These are phyloP conservation scores for Suillia variegata DNA, from an alignment of 2,888 invertebrate genomes.

Conservation along the genomic window DNA sequence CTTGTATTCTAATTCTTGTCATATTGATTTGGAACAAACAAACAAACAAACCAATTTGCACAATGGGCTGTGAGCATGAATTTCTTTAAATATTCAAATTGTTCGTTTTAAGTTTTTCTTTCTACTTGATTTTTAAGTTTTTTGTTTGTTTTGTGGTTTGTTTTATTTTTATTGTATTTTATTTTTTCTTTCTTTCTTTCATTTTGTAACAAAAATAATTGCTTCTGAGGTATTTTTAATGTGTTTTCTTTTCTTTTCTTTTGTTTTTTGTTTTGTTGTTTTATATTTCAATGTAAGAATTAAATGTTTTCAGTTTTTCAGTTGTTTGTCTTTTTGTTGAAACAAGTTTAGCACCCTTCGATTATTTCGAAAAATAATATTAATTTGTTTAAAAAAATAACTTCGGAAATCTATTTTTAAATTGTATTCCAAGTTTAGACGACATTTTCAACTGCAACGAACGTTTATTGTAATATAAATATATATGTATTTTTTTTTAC, in stretches of 20 bases:
- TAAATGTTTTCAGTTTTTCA: slow-evolving; percentile 30
- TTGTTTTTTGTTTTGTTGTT: too few species aligned
- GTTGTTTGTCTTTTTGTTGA: slow-evolving; percentile 43
- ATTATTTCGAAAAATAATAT: slow-evolving; percentile 39
- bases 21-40: too few species aligned
- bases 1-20: too few species aligned
- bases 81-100: not conserved
- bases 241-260: slow-evolving; percentile 23
- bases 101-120: not conserved
- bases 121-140: slow-evolving; percentile 26
- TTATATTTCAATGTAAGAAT: slow-evolving; percentile 17
- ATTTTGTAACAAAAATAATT: slow-evolving; percentile 51
- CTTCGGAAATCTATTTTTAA: too few species aligned
- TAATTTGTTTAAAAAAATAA: not conserved
- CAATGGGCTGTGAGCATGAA: not conserved
- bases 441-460: too few species aligned
- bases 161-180: too few species aligned
- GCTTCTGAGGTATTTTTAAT: slow-evolving; percentile 50
- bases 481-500: too few species aligned
- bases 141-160: slow-evolving; percentile 36
- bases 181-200: slow-evolving; percentile 29
- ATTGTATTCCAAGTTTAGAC: too few species aligned
- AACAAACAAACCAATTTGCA: too few species aligned
- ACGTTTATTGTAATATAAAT: too few species aligned
- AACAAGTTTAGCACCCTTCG: slow-evolving; percentile 57